Percentiles rank a stretch among this genome's conserved stretches.
Conservation (phyloP, 2,113 vertebrate species). For the Ranitomeya imitator region DNA sequence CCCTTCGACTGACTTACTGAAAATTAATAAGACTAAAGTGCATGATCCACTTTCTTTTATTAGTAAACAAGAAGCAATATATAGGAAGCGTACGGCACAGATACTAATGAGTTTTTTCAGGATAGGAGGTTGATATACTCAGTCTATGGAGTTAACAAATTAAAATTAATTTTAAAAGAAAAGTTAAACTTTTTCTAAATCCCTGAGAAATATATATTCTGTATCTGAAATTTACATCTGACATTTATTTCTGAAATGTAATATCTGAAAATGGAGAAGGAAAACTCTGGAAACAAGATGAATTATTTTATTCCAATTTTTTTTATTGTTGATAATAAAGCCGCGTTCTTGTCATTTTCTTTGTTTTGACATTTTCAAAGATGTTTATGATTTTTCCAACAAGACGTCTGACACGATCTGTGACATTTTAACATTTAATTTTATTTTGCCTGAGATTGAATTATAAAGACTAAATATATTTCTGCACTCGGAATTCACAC, state of each 20-base stretch:
- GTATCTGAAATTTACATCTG: conserved; percentile 1
- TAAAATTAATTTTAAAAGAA: background rate
- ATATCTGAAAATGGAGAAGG: background rate
- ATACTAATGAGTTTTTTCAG: background rate
- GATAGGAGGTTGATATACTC: background rate
- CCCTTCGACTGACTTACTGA: too few species aligned
- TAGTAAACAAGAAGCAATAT: too few species aligned
- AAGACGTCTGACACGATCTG: conserved; percentile 47
- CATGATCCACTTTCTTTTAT: too few species aligned
- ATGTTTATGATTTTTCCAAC: conserved; percentile 40
- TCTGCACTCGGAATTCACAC: background rate
- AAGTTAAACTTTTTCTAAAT: background rate
- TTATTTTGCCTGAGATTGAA: conserved; percentile 45
- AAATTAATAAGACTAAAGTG: too few species aligned
- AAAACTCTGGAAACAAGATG: background rate
- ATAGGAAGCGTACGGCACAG: too few species aligned
- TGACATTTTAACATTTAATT: conserved; percentile 49
- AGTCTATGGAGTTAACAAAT: background rate
- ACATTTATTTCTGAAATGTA: conserved; percentile 2
- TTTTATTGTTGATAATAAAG: conserved; percentile 41
- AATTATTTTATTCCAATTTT: conserved; percentile 13
- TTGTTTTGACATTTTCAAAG: conserved; percentile 57
- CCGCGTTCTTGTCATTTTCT: conserved; percentile 28
- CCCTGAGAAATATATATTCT: background rate
- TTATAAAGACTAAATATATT: conserved; percentile 50